Conservation (phyloP, 2,113 vertebrate species). For the Carassius gibelio region DNA sequence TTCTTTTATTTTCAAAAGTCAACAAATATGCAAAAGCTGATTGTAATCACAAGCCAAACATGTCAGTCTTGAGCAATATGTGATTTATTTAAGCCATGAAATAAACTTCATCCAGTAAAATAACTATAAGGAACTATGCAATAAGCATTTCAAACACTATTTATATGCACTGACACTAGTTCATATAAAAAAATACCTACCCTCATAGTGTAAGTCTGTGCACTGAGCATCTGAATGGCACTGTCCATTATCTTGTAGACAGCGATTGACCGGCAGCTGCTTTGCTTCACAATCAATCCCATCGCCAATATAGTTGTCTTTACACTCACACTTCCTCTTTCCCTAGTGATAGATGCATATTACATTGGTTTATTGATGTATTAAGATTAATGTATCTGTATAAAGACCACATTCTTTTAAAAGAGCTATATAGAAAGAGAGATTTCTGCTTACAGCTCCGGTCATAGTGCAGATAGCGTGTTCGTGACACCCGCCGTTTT, state of each 20-base stretch:
- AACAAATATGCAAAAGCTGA: no score
- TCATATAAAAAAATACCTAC: constrained; percentile 68
- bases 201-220: constrained; percentile 88
- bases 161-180: neutral
- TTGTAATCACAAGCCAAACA: no score
- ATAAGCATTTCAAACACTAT: no score
- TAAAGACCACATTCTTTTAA: neutral
- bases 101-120: no score
- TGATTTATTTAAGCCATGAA: no score
- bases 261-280: constrained; percentile 84
- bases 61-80: no score
- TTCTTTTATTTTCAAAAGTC: no score
- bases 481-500: constrained; percentile 88
- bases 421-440: neutral
- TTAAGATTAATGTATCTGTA: no score
- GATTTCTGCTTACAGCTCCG: constrained; percentile 79
- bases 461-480: constrained; percentile 88
- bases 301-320: constrained; percentile 84
- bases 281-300: constrained; percentile 82
- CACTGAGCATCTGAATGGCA: constrained; percentile 85
- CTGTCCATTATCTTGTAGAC: constrained; percentile 84
- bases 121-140: no score
- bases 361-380: neutral
- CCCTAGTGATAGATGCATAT: constrained; percentile 71
- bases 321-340: constrained; percentile 84